Evolutionary conservation across 1,140 invertebrate species (phyloP), one percentile per base, ranked within the genome.

Genomic region (Chironomus tepperi): DNA sequence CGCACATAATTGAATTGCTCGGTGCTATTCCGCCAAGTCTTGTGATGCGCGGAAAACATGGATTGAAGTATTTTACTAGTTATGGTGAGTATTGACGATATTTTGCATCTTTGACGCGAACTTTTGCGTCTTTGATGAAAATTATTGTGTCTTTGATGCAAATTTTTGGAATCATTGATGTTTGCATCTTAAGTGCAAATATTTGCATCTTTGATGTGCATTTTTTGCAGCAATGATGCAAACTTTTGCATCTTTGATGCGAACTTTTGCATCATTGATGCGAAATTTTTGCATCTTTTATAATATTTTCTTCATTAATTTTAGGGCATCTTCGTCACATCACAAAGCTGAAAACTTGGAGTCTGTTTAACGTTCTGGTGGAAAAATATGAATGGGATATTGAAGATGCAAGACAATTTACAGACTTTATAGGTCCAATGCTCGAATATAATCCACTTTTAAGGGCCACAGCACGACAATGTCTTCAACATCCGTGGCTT

Each of bases 1-100:
- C 98, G 47, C 97, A 99, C 81, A 98, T 99, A 78, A 98, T 98
- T 75, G 98, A 99, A 84, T 85, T 99, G 43, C 85, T 99, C 47
- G 98, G 98, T 73, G 90, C 95, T 79, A 98, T 99, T 83, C 97
- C 97, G 18, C 80, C 79, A 47, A 81, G 79, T 67, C 79, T 82
- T 70, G 81, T 82, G 75, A 76, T 82, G 65, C 78, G 80, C 5
- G 81, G 81, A 43, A 82, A 81, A 65, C 79, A 82, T 74, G 81
- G 81, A 0, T 78, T 81, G 1, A 82, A 82, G 77, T 82, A 81
- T 75, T 82, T 82, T 67, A 81, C 79, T 12, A 82, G 80, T 76
- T 82, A 81, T 78, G 81, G 81, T 81, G 77, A 73, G 75, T 74
- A 7, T 9, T 19, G 1, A 10, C 47, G 10, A 8, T 12, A 1